Conservation (phyloP, 2,797 vertebrate genomes). For the Fringilla coelebs region DNA sequence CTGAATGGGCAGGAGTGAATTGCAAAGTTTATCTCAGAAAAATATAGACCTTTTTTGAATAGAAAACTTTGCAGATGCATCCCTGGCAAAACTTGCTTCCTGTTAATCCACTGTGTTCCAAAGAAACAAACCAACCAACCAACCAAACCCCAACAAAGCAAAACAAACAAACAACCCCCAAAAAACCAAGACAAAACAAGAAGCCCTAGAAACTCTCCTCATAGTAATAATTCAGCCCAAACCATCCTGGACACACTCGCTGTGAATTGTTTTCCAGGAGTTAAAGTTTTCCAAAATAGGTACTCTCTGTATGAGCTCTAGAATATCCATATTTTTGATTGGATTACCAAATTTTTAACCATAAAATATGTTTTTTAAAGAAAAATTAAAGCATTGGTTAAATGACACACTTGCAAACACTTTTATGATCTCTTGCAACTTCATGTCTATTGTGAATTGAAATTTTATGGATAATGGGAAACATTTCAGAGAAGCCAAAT, state of each 20-base stretch:
- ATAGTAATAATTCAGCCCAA: neutral
- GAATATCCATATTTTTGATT: neutral
- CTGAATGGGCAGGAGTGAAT: neutral
- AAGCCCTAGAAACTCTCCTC: neutral
- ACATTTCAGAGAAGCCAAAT: neutral
- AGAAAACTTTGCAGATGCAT: neutral
- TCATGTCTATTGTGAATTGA: neutral
- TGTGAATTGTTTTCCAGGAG: neutral
- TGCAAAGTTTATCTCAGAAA: neutral
- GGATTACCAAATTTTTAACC: neutral
- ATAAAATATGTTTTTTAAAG: neutral
- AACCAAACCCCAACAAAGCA: neutral
- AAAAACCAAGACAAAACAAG: neutral
- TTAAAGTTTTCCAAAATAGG: neutral
- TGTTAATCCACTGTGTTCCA: neutral
- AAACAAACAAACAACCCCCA: neutral
- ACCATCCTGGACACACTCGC: accelerated
- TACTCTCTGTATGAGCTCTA: neutral
- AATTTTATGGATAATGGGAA: neutral
- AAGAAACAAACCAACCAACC: neutral
- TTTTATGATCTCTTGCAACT: neutral
- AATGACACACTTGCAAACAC: neutral
- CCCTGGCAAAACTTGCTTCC: neutral
- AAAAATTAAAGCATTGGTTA: neutral
- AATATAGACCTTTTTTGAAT: neutral